Conservation (phyloP, 2,797 vertebrate genomes). For the Crenuchus spilurus region DNA sequence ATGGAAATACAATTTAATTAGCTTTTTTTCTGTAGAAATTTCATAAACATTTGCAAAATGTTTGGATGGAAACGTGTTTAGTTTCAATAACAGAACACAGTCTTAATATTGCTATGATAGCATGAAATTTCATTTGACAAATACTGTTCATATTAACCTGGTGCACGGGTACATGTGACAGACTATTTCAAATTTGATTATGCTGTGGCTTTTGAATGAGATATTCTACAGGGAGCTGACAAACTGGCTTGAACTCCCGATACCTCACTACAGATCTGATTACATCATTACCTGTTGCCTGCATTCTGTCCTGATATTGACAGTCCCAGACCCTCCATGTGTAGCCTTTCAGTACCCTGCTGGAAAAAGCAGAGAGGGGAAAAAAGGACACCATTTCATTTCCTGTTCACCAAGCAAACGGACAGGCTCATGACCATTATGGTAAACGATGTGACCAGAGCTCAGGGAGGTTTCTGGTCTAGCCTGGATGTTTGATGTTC, state of each 20-base stretch:
- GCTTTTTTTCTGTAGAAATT: too few relatives aligned
- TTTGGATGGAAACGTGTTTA: too few relatives aligned
- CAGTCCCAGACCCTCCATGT: constrained; percentile 73
- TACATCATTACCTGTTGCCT: constrained; percentile 6
- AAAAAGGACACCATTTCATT: constrained; percentile 4
- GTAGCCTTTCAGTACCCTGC: constrained; percentile 58
- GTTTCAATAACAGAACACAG: too few relatives aligned
- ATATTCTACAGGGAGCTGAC: neutral
- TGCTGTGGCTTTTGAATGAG: neutral
- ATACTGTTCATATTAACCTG: neutral
- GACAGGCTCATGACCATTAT: constrained; percentile 21
- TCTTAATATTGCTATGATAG: neutral
- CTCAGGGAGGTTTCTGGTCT: constrained; percentile 3
- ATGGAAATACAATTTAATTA: too few relatives aligned
- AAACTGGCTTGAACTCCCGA: neutral
- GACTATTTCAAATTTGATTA: neutral
- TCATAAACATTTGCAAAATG: too few relatives aligned
- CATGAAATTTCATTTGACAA: neutral
- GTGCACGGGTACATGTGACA: neutral
- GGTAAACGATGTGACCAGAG: constrained; percentile 25
- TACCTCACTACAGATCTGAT: neutral
- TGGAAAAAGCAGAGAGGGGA: neutral
- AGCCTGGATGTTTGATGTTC: constrained; percentile 20
- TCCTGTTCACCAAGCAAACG: constrained; percentile 15
- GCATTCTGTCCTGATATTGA: constrained; percentile 44